Evolutionary conservation across 1,140 invertebrate genomes (phyloP), one percentile per base, ranked within the genome.

Genomic region (Arctopsyche grandis): DNA sequence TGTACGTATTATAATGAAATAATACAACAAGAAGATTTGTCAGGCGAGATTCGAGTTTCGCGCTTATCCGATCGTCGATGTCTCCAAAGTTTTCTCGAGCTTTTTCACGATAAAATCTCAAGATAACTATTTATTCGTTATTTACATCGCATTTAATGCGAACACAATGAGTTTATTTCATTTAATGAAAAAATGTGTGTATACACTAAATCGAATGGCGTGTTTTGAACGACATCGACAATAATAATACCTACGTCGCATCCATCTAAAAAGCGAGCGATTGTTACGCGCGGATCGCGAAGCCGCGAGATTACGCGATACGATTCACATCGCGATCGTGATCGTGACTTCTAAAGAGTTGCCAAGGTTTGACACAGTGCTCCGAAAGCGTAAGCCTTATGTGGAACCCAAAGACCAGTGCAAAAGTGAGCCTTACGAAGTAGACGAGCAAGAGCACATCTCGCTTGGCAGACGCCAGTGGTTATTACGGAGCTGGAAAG

Each of bases 331-430:
- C 63, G 26, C 56, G 75, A 52, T 78, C 76, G 76, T 69, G 63
- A 78, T 78, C 76, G 63, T 70, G 76, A 78, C 76, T 78, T 38
- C 46, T 14, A 69, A 78, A 69, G 66, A 46, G 52, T 58, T 75
- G 26, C 44, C 71, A 75, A 75, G 71, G 71, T 75, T 75, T 46
- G 52, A 52, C 71, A 58, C 48, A 56, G 24, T 46, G 52, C 52
- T 56, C 71, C 71, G 71, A 58, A 75, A 75, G 26, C 38, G 46
- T 71, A 71, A 7, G 69, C 43, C 69, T 21, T 71, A 71, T 71
- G 69, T 46, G 46, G 19, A n/a, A 5, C 7, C 0, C 5, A 1
- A 44, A 5, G 5, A 19, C 4, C 16, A 12, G 5, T 5, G 22
- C 38, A 5, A 71, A 46, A 21, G 46, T 16, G 14, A 46, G 10